Conservation (phyloP, 35 echinoderm and acorn worm genomes). For the Patiria miniata region DNA sequence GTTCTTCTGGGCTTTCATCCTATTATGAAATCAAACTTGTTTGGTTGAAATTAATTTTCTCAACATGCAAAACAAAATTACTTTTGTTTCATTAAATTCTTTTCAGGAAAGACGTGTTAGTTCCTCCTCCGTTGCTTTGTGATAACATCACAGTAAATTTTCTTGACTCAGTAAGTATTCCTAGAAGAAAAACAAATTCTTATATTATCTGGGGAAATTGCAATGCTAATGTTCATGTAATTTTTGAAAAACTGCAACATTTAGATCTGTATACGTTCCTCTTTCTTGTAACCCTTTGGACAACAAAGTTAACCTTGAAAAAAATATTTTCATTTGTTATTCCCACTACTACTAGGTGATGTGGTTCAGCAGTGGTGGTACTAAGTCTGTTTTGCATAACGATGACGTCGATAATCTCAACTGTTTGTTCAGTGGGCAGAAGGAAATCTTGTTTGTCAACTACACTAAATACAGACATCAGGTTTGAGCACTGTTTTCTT, state of each 20-base stretch:
- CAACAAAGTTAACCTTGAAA: no score
- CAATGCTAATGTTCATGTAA: no score
- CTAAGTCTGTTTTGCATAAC: constrained; percentile 89
- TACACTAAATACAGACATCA: constrained; percentile 81
- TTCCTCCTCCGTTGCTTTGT: constrained; percentile 76
- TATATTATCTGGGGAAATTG: no score
- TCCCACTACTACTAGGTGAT: no score
- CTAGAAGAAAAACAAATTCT: background rate
- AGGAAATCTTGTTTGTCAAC: constrained; percentile 86
- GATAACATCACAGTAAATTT: constrained; percentile 59
- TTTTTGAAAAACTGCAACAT: no score
- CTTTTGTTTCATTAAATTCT: background rate
- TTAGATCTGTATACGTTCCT: no score
- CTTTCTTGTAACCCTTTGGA: no score
- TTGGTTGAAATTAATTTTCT: no score
- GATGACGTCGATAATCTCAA: constrained; percentile 95
- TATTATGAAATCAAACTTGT: no score
- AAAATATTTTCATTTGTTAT: no score
- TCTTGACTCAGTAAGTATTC: constrained; percentile 67
- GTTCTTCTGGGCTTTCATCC: no score
- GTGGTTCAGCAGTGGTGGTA: constrained; percentile 92
- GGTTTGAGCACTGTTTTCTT: constrained; percentile 45
- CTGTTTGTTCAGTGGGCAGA: constrained; percentile 86
- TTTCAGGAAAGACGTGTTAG: constrained; percentile 71
- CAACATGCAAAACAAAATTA: no score